Evolutionary conservation across 2,113 vertebrate species (phyloP), one percentile per base, ranked within the genome.

Genomic region (Periophthalmodon schlosseri): DNA sequence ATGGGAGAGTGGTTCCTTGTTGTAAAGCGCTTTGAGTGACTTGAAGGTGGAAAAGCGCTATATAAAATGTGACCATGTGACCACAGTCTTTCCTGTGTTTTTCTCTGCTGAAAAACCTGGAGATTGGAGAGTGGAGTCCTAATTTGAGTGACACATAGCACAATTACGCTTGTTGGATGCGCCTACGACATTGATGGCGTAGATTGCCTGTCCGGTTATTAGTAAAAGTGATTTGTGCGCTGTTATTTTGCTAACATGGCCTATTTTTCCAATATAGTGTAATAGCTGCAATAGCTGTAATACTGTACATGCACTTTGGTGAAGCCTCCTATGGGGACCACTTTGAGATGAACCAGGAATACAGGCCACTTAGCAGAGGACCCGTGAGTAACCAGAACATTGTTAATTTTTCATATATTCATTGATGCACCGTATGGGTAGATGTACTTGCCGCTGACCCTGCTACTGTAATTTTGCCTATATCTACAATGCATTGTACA

Each of bases 351-450:
- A 65, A 65, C 63, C 63, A 44, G 4, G 16, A 39, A n/a, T 21
- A 9, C 9, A 3, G 20, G 18, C 15, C 63, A 65, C 34, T 65
- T 65, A 65, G 63, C 20, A 21, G 61, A 39, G 20, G 63, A 44
- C 63, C 36, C 63, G 21, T n/a, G 63, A 39, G 63, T 82, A 87
- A 87, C 81, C 74, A 83, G 78, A 66, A 73, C 57, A 69, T 83
- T 81, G 84, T 91, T 89, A 86, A 84, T 57, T 78, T 63, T 63
- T 63, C 8, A 63, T 63, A 18, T 60, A 24, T 60, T 60, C 13
- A 21, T 63, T 63, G 28, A 10, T 63, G 60, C 60, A 34, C 60
- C 60, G 33, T 34, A 34, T 18, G 28, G 60, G 15, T 2, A 34
- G 28, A 34, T 34, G 18, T 23, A 33, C 2, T 33, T 28, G 3